Evolutionary conservation across 1,140 invertebrate species (phyloP).

Genomic region (Limonius californicus): DNA sequence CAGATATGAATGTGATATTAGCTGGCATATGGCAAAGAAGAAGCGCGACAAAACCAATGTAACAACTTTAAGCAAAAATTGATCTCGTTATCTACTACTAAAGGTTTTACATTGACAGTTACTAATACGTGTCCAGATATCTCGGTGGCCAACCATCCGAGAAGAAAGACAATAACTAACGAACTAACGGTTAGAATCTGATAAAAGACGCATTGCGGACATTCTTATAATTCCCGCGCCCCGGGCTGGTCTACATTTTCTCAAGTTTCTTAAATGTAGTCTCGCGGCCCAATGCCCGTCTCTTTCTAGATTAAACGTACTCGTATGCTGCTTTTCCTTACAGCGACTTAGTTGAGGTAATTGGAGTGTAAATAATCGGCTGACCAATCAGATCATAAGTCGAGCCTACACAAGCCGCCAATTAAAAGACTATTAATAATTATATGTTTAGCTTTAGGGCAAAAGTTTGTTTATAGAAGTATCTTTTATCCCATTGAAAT

Average conservation of each 20-base stretch:
- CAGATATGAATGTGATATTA: neutral
- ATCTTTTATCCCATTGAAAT: neutral
- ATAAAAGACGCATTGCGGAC: constrained; percentile 30
- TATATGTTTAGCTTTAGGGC: constrained; percentile 10
- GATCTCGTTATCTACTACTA: constrained; percentile 9
- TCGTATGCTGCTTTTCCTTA: neutral
- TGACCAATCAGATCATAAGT: constrained; percentile 21
- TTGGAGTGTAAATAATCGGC: constrained; percentile 16
- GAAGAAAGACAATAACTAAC: constrained; percentile 32
- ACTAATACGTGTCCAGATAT: constrained; percentile 30
- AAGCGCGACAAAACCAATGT: neutral
- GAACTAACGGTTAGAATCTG: constrained; percentile 34
- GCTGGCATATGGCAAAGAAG: neutral
- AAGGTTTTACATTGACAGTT: constrained; percentile 26
- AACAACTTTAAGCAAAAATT: constrained; percentile 15
- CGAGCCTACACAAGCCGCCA: constrained; percentile 16
- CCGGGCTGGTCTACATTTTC: constrained; percentile 11
- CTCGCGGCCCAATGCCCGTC: neutral
- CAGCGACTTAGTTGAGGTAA: constrained; percentile 11
- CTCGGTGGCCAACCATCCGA: constrained; percentile 22
- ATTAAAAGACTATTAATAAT: constrained; percentile 22
- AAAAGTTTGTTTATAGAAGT: neutral
- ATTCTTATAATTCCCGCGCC: constrained; percentile 22
- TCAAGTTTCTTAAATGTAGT: constrained; percentile 2
- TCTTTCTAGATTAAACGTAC: neutral